phyloP scores from a whole-genome alignment of 92 coral and sea anemone species.

The Epizoanthus illoricatus region DNA sequence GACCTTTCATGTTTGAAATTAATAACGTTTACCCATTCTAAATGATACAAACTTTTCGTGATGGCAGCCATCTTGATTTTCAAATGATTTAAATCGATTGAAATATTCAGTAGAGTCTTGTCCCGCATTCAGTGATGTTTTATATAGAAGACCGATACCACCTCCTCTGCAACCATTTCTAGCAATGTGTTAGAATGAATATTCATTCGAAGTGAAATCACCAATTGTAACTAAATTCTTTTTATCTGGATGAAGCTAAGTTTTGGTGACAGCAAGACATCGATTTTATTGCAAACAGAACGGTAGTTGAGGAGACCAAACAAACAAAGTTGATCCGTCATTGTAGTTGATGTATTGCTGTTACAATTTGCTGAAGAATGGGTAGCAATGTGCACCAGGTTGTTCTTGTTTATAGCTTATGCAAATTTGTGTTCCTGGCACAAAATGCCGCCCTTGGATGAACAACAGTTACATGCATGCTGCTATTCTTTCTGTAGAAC shows the following conservation, averaged over 20 bases:
- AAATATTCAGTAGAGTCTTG: no score
- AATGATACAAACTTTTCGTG: no score
- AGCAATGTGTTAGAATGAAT: conserved; percentile 2
- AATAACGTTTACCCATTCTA: no score
- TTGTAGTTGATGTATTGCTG: neutral
- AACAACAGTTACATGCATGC: neutral
- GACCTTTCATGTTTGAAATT: no score
- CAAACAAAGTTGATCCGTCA: neutral
- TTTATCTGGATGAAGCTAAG: conserved; percentile 1
- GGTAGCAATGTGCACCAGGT: neutral
- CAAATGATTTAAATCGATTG: no score
- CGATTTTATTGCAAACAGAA: neutral
- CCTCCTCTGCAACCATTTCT: conserved; percentile 1
- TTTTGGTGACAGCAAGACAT: neutral
- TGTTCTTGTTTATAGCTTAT: conserved; percentile 8
- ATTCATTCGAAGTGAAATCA: conserved; percentile 2
- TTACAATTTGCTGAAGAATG: conserved; percentile 9
- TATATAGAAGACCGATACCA: no score
- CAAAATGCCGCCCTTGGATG: conserved; percentile 7
- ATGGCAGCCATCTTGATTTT: no score
- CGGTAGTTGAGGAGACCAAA: neutral
- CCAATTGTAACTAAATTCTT: neutral
- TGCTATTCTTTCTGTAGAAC: conserved; percentile 8
- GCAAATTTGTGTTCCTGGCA: conserved; percentile 18
- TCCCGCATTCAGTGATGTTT: no score